Percentiles rank a stretch among this genome's conserved stretches.
These are phyloP conservation scores for Oreochromis tanganicae DNA, from an alignment of 2,113 vertebrate genomes.

Conservation along the genomic window DNA sequence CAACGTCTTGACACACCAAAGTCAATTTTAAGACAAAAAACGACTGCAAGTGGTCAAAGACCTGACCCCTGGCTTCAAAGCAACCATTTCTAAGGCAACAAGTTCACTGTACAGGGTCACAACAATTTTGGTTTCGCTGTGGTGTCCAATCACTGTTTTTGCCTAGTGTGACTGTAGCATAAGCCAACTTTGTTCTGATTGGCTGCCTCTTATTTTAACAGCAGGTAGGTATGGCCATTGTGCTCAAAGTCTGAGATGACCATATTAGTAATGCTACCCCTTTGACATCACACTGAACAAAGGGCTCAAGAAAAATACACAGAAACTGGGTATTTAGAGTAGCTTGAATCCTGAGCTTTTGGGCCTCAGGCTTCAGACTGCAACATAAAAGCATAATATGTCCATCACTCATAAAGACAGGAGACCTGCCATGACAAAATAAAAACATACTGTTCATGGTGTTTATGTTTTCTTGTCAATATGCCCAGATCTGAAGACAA, in stretches of 20 bases:
- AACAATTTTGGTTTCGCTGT: neutral
- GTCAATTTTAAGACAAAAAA: neutral
- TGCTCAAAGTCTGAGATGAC: neutral
- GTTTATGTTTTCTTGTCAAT: neutral
- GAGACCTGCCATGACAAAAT: neutral
- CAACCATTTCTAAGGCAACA: neutral
- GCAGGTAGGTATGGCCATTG: neutral
- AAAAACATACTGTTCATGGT: neutral
- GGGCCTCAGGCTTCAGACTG: neutral
- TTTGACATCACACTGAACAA: neutral
- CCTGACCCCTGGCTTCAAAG: neutral
- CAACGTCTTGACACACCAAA: neutral
- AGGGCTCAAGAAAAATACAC: neutral
- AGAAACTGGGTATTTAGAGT: neutral
- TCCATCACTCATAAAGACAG: neutral
- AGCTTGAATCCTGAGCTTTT: neutral
- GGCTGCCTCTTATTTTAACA: neutral
- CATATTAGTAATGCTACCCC: neutral
- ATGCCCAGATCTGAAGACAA: neutral
- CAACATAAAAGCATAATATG: neutral
- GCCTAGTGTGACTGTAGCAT: neutral
- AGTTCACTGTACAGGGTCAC: neutral
- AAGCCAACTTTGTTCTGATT: neutral
- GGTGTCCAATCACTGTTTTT: neutral
- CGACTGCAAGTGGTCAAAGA: neutral